These are phyloP conservation scores for Caenorhabditis panamensis DNA, from an alignment of 2,888 invertebrate species.

Conservation along the genomic window DNA sequence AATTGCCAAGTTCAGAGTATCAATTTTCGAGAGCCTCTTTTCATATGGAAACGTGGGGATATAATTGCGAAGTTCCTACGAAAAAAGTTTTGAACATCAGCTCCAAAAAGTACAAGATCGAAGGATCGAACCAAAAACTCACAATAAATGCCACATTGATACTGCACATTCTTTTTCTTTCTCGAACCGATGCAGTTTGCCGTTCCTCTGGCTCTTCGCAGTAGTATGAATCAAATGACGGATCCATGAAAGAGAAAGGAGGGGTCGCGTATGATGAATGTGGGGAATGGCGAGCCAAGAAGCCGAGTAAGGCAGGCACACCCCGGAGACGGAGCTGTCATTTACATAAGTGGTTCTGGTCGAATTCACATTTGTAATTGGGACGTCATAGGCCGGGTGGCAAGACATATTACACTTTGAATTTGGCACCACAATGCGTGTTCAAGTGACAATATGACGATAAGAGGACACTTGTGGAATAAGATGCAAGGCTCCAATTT, in stretches of 20 bases:
- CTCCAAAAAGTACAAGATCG: constrained; percentile 5
- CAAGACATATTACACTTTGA: constrained; percentile 17
- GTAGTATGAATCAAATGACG: constrained; percentile 40
- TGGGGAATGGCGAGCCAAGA: constrained; percentile 32
- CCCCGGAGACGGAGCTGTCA: constrained; percentile 46
- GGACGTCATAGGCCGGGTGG: constrained; percentile 35
- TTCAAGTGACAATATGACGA: constrained; percentile 10
- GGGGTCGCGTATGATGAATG: constrained; percentile 13
- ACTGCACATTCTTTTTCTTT: constrained; percentile 98
- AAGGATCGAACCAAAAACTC: constrained; percentile 24
- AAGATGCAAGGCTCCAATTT: no score
- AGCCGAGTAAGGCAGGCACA: constrained; percentile 9
- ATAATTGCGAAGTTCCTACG: constrained; percentile 92
- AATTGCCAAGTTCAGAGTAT: constrained; percentile 95
- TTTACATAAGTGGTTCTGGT: constrained; percentile 58
- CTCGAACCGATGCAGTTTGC: constrained; percentile 95
- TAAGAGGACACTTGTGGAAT: background rate
- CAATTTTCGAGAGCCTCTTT: constrained; percentile 97
- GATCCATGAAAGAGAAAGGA: constrained; percentile 33
- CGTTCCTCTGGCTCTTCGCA: constrained; percentile 82
- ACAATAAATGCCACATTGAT: constrained; percentile 88
- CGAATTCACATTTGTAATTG: constrained; percentile 51
- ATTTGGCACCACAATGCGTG: constrained; percentile 27
- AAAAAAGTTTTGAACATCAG: constrained; percentile 4
- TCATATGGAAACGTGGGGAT: constrained; percentile 99